These are phyloP conservation scores for Corbicula japonica DNA, from an alignment of 2,888 invertebrate species.

Conservation along the genomic window DNA sequence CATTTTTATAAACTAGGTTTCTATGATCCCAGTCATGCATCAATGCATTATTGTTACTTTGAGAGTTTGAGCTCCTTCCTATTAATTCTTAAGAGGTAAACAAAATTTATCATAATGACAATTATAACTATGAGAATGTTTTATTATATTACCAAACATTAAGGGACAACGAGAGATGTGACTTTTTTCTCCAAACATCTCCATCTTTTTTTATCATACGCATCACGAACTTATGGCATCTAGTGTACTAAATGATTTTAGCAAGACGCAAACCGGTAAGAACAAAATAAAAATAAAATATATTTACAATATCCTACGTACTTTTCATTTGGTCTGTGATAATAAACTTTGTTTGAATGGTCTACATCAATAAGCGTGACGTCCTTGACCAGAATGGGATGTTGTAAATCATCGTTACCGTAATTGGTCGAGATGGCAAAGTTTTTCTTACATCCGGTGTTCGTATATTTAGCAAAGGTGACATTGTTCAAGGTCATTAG, in stretches of 20 bases:
- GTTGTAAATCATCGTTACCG: slow-evolving; percentile 77
- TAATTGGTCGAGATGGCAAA: slow-evolving; percentile 70
- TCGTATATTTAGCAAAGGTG: slow-evolving; percentile 66
- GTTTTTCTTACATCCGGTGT: slow-evolving; percentile 46
- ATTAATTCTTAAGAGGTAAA: too few relatives aligned
- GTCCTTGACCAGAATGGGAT: slow-evolving; percentile 69
- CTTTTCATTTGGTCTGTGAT: slow-evolving; percentile 79
- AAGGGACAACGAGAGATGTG: too few relatives aligned
- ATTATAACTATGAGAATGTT: too few relatives aligned
- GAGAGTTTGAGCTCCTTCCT: too few relatives aligned
- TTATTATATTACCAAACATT: too few relatives aligned
- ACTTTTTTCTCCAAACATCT: too few relatives aligned
- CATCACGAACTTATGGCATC: too few relatives aligned
- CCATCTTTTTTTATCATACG: too few relatives aligned
- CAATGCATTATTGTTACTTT: too few relatives aligned
- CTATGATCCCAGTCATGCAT: too few relatives aligned
- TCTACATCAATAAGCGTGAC: slow-evolving; percentile 64
- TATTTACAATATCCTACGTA: slow-evolving; percentile 58
- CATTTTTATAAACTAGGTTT: neutral
- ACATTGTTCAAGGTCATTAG: slow-evolving; percentile 53
- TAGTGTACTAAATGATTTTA: too few relatives aligned
- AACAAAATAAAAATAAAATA: neutral
- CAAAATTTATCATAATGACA: too few relatives aligned
- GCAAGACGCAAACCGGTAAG: neutral
- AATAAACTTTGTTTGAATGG: slow-evolving; percentile 69